These are phyloP conservation scores for Oxycera nigricornis DNA, from an alignment of 2,888 invertebrate species.

Conservation along the genomic window DNA sequence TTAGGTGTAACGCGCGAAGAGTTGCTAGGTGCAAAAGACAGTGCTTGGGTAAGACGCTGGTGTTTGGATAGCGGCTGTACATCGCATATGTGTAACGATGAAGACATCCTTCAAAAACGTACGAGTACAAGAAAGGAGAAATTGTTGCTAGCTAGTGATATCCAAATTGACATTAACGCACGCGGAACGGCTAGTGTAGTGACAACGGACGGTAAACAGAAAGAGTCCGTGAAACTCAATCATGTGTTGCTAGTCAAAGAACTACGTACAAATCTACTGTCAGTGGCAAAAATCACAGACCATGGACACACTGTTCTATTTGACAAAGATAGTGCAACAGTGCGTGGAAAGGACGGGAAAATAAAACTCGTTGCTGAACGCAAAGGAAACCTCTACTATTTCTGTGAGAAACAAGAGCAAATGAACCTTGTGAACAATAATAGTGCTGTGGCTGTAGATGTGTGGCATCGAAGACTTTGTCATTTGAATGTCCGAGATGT, in stretches of 20 bases:
- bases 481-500: constrained; percentile 7
- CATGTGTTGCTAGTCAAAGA: constrained; percentile 26
- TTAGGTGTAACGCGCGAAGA: not conserved
- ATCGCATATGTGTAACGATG: not conserved
- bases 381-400: not conserved
- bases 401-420: not conserved
- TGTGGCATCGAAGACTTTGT: constrained; percentile 1
- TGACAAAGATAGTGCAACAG: not conserved
- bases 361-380: not conserved
- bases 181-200: not conserved
- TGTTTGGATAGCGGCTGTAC: not conserved
- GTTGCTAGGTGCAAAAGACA: not conserved
- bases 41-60: not conserved
- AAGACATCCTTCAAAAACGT: not conserved
- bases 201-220: not conserved
- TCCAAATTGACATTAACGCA: not conserved
- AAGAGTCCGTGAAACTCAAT: not conserved
- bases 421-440: not conserved
- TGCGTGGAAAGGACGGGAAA: not conserved
- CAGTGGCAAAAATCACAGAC: constrained; percentile 41
- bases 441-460: constrained; percentile 7
- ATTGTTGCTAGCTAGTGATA: not conserved
- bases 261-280: constrained; percentile 35
- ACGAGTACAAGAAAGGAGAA: too few species aligned
- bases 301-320: constrained; percentile 38